phyloP scores from a whole-genome alignment of 2,888 invertebrate genomes.

The Mactromeris polynyma region DNA sequence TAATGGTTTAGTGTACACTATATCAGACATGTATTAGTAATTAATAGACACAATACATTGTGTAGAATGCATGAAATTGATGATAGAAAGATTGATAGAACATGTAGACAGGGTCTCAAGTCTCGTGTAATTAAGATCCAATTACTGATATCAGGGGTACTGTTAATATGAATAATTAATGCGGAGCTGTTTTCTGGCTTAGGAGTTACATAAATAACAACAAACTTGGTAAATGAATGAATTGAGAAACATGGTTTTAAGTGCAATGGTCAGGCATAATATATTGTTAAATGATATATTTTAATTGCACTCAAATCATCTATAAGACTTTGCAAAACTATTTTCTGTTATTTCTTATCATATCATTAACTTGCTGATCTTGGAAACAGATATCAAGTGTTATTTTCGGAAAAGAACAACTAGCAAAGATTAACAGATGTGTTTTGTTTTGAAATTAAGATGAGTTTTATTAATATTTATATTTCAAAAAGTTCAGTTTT shows the following conservation, averaged over 20 bases:
- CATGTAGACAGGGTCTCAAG: constrained; percentile 9
- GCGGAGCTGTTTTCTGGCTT: background rate
- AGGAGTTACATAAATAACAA: constrained; percentile 10
- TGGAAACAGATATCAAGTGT: too few relatives aligned
- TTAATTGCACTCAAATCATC: background rate
- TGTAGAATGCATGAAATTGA: constrained; percentile 7
- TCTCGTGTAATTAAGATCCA: constrained; percentile 26
- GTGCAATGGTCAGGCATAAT: background rate
- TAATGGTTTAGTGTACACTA: background rate
- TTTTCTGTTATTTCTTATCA: too few relatives aligned
- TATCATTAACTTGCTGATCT: too few relatives aligned
- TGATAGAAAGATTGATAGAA: background rate
- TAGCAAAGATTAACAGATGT: too few relatives aligned
- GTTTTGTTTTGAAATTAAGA: too few relatives aligned
- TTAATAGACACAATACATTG: background rate
- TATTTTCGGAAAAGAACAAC: too few relatives aligned
- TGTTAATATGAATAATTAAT: constrained; percentile 36
- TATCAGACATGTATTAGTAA: background rate
- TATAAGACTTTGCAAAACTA: too few relatives aligned
- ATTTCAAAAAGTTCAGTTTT: too few relatives aligned
- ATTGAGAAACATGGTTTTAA: background rate
- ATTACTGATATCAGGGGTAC: constrained; percentile 33
- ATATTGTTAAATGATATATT: background rate
- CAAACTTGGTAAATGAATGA: background rate
- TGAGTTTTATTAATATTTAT: too few relatives aligned